Conservation (phyloP, 37 sponge, comb jelly and placozoan species). For the Ephydatia muelleri region DNA sequence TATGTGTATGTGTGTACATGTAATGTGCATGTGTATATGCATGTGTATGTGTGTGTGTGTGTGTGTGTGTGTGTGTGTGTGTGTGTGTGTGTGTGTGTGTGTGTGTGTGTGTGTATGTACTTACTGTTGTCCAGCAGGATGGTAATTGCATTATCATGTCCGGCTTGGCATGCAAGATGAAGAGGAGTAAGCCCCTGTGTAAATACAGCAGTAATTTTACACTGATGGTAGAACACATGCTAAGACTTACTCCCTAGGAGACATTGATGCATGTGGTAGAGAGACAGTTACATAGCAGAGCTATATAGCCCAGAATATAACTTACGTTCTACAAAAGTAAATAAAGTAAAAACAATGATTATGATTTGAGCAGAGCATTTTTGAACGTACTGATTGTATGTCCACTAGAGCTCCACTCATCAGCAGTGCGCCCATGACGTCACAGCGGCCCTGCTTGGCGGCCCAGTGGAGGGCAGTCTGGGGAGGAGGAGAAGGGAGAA, state of each 20-base stretch:
- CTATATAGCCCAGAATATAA: background rate
- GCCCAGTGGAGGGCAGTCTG: slow-evolving; percentile 91
- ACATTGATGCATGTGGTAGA: background rate
- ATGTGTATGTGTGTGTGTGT: too few species aligned
- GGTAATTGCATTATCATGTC: slow-evolving; percentile 67
- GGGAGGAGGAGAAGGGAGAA: background rate
- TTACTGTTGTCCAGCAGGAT: slow-evolving; percentile 59
- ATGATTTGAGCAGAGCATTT: too few species aligned
- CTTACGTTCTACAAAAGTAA: slow-evolving; percentile 26
- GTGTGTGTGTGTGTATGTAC: slow-evolving; percentile 10
- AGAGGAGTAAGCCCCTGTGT: slow-evolving; percentile 75
- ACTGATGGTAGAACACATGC: background rate
- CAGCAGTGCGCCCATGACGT: slow-evolving; percentile 59
- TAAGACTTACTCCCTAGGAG: background rate
- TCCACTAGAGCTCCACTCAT: slow-evolving; percentile 60
- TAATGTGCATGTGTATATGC: background rate
- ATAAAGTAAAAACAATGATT: too few species aligned
- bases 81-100: background rate
- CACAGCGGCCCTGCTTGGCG: slow-evolving; percentile 69
- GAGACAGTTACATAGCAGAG: background rate
- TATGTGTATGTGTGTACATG: too few species aligned
- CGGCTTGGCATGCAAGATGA: slow-evolving; percentile 69
- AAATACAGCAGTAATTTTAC: background rate
- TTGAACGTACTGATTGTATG: slow-evolving; percentile 75
- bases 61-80: too few species aligned